Conservation (phyloP, 2,888 invertebrate species). For the Itoplectis maculator region DNA sequence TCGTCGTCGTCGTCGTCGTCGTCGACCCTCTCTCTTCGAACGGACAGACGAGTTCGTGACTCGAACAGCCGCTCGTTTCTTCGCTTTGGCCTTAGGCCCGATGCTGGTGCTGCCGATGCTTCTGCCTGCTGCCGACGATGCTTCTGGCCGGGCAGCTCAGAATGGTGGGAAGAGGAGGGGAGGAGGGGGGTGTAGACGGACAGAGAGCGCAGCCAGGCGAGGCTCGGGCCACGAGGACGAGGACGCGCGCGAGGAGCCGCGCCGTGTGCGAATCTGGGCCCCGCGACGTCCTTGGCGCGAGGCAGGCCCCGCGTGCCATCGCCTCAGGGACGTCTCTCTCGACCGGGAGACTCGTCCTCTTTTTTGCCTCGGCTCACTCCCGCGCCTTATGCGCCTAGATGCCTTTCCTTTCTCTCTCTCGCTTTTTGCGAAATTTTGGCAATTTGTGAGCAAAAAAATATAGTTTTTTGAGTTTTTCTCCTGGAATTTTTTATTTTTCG, state of each 20-base stretch:
- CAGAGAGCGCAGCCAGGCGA: constrained; percentile 66
- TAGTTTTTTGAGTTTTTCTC: too few relatives aligned
- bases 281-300: constrained; percentile 81
- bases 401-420: neutral
- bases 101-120: constrained; percentile 33
- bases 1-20: neutral
- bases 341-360: constrained; percentile 44
- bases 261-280: constrained; percentile 78
- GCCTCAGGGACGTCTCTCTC: constrained; percentile 69
- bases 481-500: too few relatives aligned
- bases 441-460: too few relatives aligned
- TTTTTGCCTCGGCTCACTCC: constrained; percentile 40
- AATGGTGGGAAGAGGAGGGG: too few relatives aligned
- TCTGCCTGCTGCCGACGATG: constrained; percentile 55
- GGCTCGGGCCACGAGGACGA: constrained; percentile 57
- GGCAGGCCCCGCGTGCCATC: constrained; percentile 58
- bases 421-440: too few relatives aligned
- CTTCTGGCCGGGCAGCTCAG: too few relatives aligned
- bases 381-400: constrained; percentile 33
- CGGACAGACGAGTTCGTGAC: constrained; percentile 61
- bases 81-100: constrained; percentile 56
- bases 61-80: constrained; percentile 50
- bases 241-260: constrained; percentile 57
- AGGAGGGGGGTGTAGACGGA: too few relatives aligned
- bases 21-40: neutral